Percentiles rank a stretch among this genome's conserved stretches.
Conservation (phyloP, 2,797 vertebrate species). For the Falco columbarius region DNA sequence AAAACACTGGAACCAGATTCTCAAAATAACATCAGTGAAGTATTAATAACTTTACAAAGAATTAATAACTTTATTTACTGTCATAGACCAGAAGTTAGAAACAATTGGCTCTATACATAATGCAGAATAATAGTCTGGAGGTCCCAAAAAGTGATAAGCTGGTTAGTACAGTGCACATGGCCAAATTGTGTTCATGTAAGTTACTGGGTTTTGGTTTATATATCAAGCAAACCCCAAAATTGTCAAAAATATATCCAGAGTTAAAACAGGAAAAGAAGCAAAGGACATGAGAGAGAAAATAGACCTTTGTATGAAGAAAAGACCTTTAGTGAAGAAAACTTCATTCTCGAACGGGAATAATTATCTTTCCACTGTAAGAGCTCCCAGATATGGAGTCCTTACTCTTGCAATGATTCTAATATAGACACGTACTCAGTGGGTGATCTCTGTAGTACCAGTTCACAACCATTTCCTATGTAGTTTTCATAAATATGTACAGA, state of each 20-base stretch:
- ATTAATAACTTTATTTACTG: not conserved
- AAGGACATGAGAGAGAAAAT: not conserved
- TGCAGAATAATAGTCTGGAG: not conserved
- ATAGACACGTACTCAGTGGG: not conserved
- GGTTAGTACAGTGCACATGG: accelerated
- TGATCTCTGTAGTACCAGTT: not conserved
- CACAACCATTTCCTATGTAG: not conserved
- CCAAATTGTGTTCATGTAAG: not conserved
- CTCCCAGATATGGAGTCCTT: not conserved
- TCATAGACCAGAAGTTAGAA: not conserved
- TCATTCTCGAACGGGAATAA: not conserved
- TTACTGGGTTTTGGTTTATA: not conserved
- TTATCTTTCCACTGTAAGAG: not conserved
- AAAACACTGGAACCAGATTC: not conserved
- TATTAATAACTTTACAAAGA: not conserved
- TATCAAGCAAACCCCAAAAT: not conserved
- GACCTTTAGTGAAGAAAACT: not conserved
- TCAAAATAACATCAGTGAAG: not conserved
- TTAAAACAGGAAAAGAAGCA: not conserved
- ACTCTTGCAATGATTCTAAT: not conserved
- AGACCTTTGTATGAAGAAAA: not conserved
- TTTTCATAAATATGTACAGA: not conserved
- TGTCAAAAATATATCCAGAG: not conserved
- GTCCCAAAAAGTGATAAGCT: not conserved
- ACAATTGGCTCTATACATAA: not conserved